A percentile compares a stretch with the other conserved stretches of the same genome.
phyloP scores from a whole-genome alignment of 2,888 invertebrate species.

The Rhamphomyia laevipes region DNA sequence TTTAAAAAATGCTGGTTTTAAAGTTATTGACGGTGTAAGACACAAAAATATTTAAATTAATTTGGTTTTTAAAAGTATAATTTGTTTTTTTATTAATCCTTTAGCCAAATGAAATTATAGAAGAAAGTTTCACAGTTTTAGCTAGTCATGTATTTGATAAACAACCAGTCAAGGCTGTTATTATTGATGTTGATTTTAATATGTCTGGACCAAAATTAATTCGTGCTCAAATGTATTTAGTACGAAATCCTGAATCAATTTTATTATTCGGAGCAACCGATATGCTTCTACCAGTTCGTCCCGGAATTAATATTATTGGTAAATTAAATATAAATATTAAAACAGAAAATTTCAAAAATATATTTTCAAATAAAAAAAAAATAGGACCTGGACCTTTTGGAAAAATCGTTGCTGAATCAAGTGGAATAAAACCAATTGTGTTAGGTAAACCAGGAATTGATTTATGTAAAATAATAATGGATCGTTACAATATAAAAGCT shows the following conservation, averaged over 20 bases:
- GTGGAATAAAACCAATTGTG: conserved; percentile 25
- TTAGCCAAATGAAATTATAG: conserved; percentile 24
- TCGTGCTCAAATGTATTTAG: conserved; percentile 36
- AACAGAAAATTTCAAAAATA: background rate
- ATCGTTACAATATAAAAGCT: conserved; percentile 39
- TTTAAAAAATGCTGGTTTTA: conserved; percentile 37
- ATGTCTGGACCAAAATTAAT: conserved; percentile 36
- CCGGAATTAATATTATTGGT: conserved; percentile 32
- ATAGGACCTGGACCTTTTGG: conserved; percentile 34
- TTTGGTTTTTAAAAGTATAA: no score
- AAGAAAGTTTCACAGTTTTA: conserved; percentile 21
- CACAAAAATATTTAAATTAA: background rate
- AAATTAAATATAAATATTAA: background rate
- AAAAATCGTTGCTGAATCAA: conserved; percentile 31
- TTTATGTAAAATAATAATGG: conserved; percentile 26
- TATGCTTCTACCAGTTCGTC: conserved; percentile 27
- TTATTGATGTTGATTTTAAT: conserved; percentile 39
- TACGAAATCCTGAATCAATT: conserved; percentile 34
- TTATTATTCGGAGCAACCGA: conserved; percentile 38
- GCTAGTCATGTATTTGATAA: conserved; percentile 20
- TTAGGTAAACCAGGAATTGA: conserved; percentile 40
- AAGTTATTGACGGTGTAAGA: conserved; percentile 33
- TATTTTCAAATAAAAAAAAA: background rate
- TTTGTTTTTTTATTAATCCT: background rate
- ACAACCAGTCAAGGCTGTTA: conserved; percentile 38